Conservation (phyloP, 2,888 invertebrate genomes). For the Cheilosia soror region DNA sequence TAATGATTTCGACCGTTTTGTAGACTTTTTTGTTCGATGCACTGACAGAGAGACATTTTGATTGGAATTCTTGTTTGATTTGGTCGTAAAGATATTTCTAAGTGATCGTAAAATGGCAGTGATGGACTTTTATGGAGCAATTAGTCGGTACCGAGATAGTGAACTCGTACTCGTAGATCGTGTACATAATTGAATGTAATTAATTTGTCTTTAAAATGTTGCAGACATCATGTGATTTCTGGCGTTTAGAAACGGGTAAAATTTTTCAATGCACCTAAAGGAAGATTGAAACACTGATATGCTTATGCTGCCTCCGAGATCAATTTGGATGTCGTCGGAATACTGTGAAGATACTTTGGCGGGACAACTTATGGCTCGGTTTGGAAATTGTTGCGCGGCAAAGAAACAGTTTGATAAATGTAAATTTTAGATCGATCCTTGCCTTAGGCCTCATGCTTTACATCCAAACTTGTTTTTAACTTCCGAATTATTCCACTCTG, state of each 20-base stretch:
- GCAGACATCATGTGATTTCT: neutral
- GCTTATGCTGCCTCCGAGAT: no score
- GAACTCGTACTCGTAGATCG: conserved; percentile 9
- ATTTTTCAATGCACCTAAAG: neutral
- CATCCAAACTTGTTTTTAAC: no score
- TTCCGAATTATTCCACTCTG: no score
- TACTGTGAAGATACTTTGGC: no score
- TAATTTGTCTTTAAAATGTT: conserved; percentile 10
- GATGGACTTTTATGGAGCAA: conserved; percentile 40
- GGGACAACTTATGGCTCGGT: no score
- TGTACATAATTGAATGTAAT: conserved; percentile 7
- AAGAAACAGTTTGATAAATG: no score
- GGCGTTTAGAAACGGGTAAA: neutral
- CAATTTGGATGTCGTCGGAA: no score
- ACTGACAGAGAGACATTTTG: conserved; percentile 5
- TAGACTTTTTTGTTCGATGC: neutral
- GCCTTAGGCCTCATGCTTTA: no score
- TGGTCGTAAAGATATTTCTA: conserved; percentile 31
- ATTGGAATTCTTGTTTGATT: conserved; percentile 45
- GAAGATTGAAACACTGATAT: neutral
- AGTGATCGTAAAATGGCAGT: conserved; percentile 39
- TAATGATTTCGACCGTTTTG: conserved; percentile 41
- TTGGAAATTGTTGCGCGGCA: no score
- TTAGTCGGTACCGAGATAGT: neutral
- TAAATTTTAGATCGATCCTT: no score